A percentile compares a stretch with the other conserved stretches of the same genome.
phyloP scores from a whole-genome alignment of 2,797 vertebrate genomes.

The Dromococcyx pavoninus region DNA sequence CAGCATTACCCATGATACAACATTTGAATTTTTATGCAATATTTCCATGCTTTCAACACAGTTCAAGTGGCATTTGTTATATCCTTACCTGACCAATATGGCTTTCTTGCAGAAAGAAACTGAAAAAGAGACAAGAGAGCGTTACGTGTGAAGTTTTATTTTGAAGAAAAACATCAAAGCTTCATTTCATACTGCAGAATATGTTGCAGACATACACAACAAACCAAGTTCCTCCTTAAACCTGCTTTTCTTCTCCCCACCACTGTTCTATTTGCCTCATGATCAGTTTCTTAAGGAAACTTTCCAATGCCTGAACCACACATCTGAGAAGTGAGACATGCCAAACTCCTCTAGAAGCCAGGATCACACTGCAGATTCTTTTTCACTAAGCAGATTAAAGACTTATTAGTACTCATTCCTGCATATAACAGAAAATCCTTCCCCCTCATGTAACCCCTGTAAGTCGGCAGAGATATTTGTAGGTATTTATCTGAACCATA shows the following conservation, averaged over 20 bases:
- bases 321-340: not conserved
- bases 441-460: not conserved
- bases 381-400: not conserved
- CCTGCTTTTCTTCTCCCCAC: not conserved
- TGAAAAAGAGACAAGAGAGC: slow-evolving; percentile 68
- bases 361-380: not conserved
- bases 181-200: not conserved
- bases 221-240: not conserved
- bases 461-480: not conserved
- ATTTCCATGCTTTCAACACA: not conserved
- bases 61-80: not conserved
- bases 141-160: not conserved
- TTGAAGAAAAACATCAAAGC: not conserved
- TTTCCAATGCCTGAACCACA: not conserved
- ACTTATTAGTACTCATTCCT: not conserved
- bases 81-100: slow-evolving; percentile 91
- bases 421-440: not conserved
- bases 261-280: not conserved
- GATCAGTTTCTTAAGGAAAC: not conserved
- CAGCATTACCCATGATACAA: not conserved
- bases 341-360: not conserved
- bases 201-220: not conserved
- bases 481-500: not conserved
- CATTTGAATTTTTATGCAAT: not conserved
- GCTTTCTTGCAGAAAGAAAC: slow-evolving; percentile 90